Base-by-base conservation (phyloP, 2,113 vertebrate genomes). In the Hemibagrus wyckioides region DNA sequence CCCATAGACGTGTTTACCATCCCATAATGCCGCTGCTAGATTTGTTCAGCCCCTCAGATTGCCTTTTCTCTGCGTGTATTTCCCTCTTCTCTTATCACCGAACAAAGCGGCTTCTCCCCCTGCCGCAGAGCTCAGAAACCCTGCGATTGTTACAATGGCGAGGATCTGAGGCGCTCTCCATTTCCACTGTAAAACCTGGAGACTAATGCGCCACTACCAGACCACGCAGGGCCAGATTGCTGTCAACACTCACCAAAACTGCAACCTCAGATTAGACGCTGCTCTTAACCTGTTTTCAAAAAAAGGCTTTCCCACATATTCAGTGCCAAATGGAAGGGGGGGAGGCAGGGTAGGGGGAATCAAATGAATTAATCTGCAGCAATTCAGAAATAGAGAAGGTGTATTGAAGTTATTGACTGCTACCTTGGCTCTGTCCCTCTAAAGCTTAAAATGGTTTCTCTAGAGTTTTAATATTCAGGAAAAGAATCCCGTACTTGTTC, bases 21-120 rank as follows among this genome's bases (percentile, higher is more conserved):
- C 92, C 92, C 91, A 94, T 95, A 95, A 95, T 95, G 90, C 92
- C 82, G 87, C 93, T 93, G 91, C 90, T 89, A 91, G 92, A 94
- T 95, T 94, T 94, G 94, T 94, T 95, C 92, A 93, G 92, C 92
- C 92, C 92, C 92, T 86, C 83, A 93, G 92, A 95, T 94, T 90
- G 85, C 91, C 92, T 92, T 92, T 94, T 93, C 90, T 94, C 92
- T 90, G 90, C 91, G 87, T 92, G 93, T 91, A 91, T 89, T 91
- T 88, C 85, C 80, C 89, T 90, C 92, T 90, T 73, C 87, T 89
- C 90, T 92, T 92, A 90, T 92, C 90, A 79, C 79, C 17, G 77
- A 89, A 91, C 91, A 91, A 88, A 88, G 90, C 84, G 85, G 77
- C 67, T 88, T 91, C 90, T 86, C 87, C 89, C 91, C 41, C 84